Percentiles rank a stretch among this genome's conserved stretches.
These are phyloP conservation scores for Cylindroiulus punctatus DNA, from an alignment of 2,888 invertebrate species.

Conservation along the genomic window DNA sequence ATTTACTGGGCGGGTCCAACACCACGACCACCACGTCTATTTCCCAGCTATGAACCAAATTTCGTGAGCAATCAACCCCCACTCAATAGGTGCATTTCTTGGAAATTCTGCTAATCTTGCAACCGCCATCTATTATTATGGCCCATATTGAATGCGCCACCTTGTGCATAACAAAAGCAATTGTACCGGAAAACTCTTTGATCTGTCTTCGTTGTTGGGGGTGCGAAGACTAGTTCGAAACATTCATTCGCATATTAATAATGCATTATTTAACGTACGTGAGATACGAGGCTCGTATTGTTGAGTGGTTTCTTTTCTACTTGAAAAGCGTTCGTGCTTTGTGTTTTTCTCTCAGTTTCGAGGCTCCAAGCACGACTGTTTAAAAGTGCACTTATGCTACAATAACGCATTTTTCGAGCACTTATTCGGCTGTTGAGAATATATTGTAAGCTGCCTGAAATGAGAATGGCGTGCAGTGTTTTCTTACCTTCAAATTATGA, in stretches of 20 bases:
- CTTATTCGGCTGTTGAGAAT: background rate
- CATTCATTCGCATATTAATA: constrained; percentile 21
- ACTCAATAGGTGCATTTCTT: background rate
- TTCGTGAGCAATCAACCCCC: background rate
- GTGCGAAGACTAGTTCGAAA: background rate
- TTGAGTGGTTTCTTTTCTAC: constrained; percentile 24
- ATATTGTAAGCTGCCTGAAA: background rate
- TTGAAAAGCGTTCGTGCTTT: background rate
- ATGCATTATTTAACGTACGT: constrained; percentile 25
- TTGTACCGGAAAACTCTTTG: background rate
- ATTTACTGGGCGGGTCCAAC: background rate
- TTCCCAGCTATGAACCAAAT: background rate
- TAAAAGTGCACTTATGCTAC: constrained; percentile 27
- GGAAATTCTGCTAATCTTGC: background rate
- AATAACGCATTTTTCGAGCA: constrained; percentile 31
- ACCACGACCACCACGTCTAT: background rate
- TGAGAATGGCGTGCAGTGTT: background rate
- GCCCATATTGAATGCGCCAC: background rate
- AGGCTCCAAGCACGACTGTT: constrained; percentile 26
- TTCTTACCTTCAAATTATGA: constrained; percentile 13
- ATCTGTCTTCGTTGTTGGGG: background rate
- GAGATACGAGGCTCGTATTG: background rate
- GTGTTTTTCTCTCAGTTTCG: background rate
- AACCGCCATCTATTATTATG: constrained; percentile 28
- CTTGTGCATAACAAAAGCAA: constrained; percentile 40